Percentiles rank a stretch among this genome's conserved stretches.
Conservation (phyloP, 2,888 invertebrate species). For the Griposia aprilina region DNA sequence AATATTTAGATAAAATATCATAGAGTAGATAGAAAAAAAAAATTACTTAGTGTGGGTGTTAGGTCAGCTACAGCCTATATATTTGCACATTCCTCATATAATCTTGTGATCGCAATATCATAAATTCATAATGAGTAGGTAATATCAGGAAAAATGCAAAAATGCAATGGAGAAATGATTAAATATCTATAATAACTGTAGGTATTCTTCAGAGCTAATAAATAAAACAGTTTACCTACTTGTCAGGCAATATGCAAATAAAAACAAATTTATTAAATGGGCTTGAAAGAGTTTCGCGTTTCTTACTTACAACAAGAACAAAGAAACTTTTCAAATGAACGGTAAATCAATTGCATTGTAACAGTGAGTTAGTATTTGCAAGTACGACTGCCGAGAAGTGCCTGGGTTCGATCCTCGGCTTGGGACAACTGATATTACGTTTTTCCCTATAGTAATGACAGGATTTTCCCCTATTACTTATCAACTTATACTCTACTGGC, state of each 20-base stretch:
- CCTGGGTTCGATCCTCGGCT: neutral
- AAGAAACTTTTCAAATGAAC: neutral
- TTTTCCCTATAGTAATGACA: neutral
- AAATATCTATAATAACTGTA: neutral
- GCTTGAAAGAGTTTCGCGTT: neutral
- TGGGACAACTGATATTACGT: too few relatives aligned
- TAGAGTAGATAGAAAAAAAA: too few relatives aligned
- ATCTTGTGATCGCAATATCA: neutral
- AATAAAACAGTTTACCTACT: neutral
- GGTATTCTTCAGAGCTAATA: neutral
- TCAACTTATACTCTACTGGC: neutral
- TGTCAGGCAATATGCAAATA: slow-evolving; percentile 7
- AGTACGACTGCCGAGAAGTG: neutral
- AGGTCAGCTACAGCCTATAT: neutral
- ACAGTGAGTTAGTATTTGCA: neutral
- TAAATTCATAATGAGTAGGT: neutral
- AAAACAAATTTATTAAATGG: neutral
- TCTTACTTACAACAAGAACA: neutral
- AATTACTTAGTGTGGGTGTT: too few relatives aligned
- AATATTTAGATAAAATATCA: too few relatives aligned
- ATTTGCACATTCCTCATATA: neutral
- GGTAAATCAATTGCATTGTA: slow-evolving; percentile 9
- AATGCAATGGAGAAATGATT: neutral
- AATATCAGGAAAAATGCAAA: neutral
- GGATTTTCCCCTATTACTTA: neutral